These are phyloP conservation scores for Catostomus latipinnis DNA, from an alignment of 2,797 vertebrate genomes.

Conservation along the genomic window DNA sequence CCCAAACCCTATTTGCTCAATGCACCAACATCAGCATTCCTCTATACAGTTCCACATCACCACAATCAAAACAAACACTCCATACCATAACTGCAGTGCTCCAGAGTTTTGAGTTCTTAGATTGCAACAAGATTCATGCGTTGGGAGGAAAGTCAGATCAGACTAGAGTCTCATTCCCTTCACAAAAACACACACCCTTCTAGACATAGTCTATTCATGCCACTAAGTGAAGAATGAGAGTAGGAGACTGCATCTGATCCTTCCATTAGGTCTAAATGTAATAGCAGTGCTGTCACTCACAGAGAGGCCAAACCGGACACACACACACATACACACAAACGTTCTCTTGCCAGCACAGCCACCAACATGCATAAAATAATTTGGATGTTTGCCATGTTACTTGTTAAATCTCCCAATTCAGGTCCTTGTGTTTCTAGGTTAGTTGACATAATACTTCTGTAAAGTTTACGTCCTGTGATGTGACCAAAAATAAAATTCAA, in stretches of 20 bases:
- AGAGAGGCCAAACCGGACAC: constrained; percentile 24
- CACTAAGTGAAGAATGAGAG: constrained; percentile 7
- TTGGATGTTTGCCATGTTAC: constrained; percentile 8
- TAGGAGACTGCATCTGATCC: constrained; percentile 45
- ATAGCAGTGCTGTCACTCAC: constrained; percentile 52
- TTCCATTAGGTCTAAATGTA: constrained; percentile 40
- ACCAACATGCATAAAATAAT: constrained; percentile 29
- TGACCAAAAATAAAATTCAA: too few species aligned
- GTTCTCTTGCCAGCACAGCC: not conserved
- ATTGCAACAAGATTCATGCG: constrained; percentile 15
- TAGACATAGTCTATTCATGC: constrained; percentile 9
- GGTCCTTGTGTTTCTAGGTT: not conserved
- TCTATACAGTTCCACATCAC: constrained; percentile 1
- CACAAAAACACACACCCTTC: not conserved
- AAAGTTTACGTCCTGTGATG: too few species aligned
- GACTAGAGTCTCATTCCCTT: not conserved
- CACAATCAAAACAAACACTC: constrained; percentile 4
- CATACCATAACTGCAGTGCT: not conserved
- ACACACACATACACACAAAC: too few species aligned
- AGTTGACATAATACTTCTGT: too few species aligned
- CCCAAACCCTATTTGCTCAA: constrained; percentile 13
- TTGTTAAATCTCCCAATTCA: not conserved
- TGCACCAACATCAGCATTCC: constrained; percentile 2
- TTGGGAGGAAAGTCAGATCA: constrained; percentile 1
- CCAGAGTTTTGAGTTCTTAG: constrained; percentile 7